phyloP scores from a whole-genome alignment of 2,113 vertebrate genomes.

The Blennius ocellaris region DNA sequence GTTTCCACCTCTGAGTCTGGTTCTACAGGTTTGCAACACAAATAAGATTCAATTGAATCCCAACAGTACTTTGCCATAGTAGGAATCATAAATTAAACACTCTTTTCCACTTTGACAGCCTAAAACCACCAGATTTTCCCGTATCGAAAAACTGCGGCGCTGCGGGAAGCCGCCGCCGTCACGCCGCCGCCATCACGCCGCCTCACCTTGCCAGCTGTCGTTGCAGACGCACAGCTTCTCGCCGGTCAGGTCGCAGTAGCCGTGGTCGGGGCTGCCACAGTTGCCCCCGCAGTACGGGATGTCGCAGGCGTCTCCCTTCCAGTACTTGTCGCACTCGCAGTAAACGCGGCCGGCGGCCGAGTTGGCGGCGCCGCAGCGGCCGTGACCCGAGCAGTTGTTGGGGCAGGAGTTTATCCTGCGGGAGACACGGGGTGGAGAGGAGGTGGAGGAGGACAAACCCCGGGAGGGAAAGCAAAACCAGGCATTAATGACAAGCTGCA shows the following conservation, averaged over 20 bases:
- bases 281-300: constrained; percentile 93
- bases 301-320: constrained; percentile 95
- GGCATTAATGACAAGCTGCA: not conserved
- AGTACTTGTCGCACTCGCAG: constrained; percentile 95
- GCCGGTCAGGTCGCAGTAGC: constrained; percentile 94
- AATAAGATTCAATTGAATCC: too few relatives aligned
- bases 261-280: constrained; percentile 92
- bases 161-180: too few relatives aligned
- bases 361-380: constrained; percentile 88
- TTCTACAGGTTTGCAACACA: too few relatives aligned
- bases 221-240: constrained; percentile 96
- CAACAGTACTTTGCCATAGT: too few relatives aligned
- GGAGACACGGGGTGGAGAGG: constrained; percentile 8
- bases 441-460: constrained; percentile 4
- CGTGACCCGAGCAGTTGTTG: constrained; percentile 95
- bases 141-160: too few relatives aligned
- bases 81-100: too few relatives aligned
- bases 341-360: constrained; percentile 87
- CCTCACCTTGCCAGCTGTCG: constrained; percentile 94
- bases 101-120: too few relatives aligned
- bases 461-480: not conserved
- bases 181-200: not conserved
- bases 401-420: constrained; percentile 95
- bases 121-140: too few relatives aligned
- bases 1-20: too few relatives aligned